These are phyloP conservation scores for Dasypus novemcinctus DNA, from an alignment of 2,113 vertebrate species.

Conservation along the genomic window DNA sequence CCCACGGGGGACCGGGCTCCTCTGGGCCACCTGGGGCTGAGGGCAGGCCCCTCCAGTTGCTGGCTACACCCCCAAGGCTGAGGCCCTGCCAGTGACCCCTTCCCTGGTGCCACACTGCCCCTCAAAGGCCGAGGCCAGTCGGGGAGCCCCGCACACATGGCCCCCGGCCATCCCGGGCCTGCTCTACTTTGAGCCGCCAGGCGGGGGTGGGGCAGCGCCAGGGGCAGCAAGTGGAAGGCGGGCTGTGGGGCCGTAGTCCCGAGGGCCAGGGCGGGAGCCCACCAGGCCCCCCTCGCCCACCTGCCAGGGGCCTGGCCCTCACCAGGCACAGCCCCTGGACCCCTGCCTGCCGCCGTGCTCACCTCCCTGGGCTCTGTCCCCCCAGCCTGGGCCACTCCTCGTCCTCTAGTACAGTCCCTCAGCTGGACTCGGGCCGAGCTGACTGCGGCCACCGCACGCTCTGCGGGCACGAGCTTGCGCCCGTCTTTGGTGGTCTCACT, in stretches of 20 bases:
- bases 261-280: not conserved
- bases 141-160: not conserved
- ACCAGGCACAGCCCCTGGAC: not conserved
- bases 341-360: not conserved
- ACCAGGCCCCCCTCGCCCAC: rapidly evolving
- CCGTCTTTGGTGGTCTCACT: rapidly evolving
- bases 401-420: not conserved
- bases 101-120: not conserved
- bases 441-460: rapidly evolving
- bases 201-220: not conserved
- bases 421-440: not conserved
- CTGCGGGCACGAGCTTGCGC: not conserved
- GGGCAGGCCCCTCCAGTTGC: not conserved
- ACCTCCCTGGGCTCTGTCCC: no score
- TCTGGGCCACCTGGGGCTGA: not conserved
- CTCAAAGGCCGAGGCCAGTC: not conserved
- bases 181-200: not conserved
- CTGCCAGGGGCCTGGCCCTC: rapidly evolving
- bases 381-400: not conserved
- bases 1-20: not conserved
- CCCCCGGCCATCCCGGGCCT: not conserved
- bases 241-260: not conserved
- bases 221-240: not conserved
- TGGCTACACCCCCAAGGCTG: not conserved
- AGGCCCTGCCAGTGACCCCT: not conserved